Evolutionary conservation across 2,888 invertebrate genomes (phyloP).

Genomic region (Apodemia duryi): DNA sequence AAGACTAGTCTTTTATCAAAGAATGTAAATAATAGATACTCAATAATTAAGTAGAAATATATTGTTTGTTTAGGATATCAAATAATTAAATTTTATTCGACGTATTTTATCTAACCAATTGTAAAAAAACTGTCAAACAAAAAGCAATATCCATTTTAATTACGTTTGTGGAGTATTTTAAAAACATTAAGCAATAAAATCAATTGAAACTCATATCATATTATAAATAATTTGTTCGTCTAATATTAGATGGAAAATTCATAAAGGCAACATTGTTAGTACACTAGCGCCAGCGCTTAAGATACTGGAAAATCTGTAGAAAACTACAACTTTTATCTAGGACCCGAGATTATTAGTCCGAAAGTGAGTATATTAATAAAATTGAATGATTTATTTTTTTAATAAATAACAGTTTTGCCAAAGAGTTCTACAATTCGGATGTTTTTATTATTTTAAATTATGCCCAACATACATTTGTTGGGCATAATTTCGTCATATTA

Average conservation of each 20-base stretch:
- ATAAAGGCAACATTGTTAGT: too few relatives aligned
- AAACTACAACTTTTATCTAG: too few relatives aligned
- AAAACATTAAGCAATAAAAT: constrained; percentile 4
- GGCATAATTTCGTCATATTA: not conserved
- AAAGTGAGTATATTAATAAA: too few relatives aligned
- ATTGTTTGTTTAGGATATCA: constrained; percentile 60
- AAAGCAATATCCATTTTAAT: constrained; percentile 32
- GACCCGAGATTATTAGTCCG: too few relatives aligned
- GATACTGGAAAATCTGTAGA: too few relatives aligned
- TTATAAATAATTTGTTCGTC: not conserved
- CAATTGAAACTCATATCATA: constrained; percentile 9
- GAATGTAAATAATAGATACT: constrained; percentile 75
- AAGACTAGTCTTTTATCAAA: constrained; percentile 69
- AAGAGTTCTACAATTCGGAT: too few relatives aligned
- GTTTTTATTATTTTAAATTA: too few relatives aligned
- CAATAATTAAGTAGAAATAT: constrained; percentile 68
- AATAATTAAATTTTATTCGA: constrained; percentile 56
- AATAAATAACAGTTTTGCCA: too few relatives aligned
- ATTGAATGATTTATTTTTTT: too few relatives aligned
- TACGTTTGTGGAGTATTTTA: constrained; percentile 26
- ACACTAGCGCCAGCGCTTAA: too few relatives aligned
- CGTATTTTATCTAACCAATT: constrained; percentile 34
- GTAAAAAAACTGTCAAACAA: constrained; percentile 20
- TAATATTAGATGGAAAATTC: too few relatives aligned
- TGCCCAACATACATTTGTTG: too few relatives aligned